Evolutionary conservation across 2,888 invertebrate genomes (phyloP), one percentile per base, ranked within the genome.

Genomic region (Oeneis ivallda): DNA sequence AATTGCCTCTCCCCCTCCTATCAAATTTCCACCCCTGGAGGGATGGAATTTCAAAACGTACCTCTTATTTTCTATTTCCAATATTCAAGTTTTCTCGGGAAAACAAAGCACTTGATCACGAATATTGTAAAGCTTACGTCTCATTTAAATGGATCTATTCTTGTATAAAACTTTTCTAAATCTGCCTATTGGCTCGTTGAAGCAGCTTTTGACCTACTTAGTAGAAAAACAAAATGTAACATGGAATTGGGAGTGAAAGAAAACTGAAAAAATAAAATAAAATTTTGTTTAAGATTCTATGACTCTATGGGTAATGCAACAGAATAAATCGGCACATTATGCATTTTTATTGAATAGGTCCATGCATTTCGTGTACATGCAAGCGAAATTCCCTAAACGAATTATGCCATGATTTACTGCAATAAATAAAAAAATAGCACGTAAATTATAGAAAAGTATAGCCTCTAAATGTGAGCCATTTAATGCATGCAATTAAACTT

Each of bases 351-450:
- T n/a, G n/a, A n/a, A n/a, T n/a, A n/a, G n/a, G n/a, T 19, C 37
- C 11, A 57, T 41, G 5, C 58, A 7, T 11, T 69, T 60, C 67
- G 73, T 76, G 75, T 72, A 70, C 79, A 79, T 79, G 81, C 82
- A 71, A 81, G 65, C 72, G 63, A 37, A 79, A 81, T 83, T 73
- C 78, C 70, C 79, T 72, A 67, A 71, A 76, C 74, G 77, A 79
- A 82, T 81, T 81, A 80, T 68, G 37, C 45, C 72, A 75, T 76
- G 77, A 80, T 81, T 82, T 79, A 78, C 66, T 59, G 72, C 70
- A 79, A 76, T 79, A 76, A 74, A 70, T 70, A 32, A 74, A 71
- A 74, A 77, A 78, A 62, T 63, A 65, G 15, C 26, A 47, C 47
- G 45, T 59, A 49, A 59, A 47, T 59, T 59, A 49, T 47, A 34